These are phyloP conservation scores for Vollenhovia emeryi DNA, from an alignment of 1,140 invertebrate genomes.

Conservation along the genomic window DNA sequence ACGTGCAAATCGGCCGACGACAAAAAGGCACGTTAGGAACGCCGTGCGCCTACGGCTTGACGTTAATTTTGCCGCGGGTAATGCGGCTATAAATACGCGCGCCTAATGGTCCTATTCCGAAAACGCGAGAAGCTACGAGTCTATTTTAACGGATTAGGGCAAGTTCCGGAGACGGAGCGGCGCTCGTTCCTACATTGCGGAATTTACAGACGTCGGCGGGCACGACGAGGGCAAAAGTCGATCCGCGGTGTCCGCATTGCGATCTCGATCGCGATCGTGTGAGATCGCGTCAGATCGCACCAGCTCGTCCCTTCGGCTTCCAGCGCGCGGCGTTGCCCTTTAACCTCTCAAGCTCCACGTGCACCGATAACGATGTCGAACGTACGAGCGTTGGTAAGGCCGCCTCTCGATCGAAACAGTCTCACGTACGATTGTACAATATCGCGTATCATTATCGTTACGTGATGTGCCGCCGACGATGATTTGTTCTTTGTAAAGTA, in stretches of 20 bases:
- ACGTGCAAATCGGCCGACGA: background rate
- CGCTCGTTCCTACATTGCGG: background rate
- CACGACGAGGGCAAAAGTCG: constrained; percentile 6
- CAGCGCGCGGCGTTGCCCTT: background rate
- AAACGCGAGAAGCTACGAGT: constrained; percentile 63
- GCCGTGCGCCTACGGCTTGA: background rate
- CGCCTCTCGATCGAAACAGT: background rate
- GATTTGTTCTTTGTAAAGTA: background rate
- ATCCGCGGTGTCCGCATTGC: background rate
- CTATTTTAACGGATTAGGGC: constrained; percentile 68
- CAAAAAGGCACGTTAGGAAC: background rate
- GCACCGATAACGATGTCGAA: constrained; percentile 55
- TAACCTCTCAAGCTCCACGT: constrained; percentile 55
- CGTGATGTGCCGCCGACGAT: background rate
- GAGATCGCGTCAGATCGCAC: background rate
- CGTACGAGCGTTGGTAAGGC: constrained; percentile 65
- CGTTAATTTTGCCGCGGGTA: constrained; percentile 20
- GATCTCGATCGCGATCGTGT: background rate
- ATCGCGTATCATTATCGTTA: background rate
- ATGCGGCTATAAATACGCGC: constrained; percentile 63
- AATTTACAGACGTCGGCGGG: constrained; percentile 49
- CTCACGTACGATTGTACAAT: background rate
- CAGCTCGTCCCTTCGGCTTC: no score
- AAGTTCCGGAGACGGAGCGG: constrained; percentile 10
- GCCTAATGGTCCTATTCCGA: constrained; percentile 54